Conservation (phyloP, 2,113 vertebrate species). For the Myotis lucifugus region DNA sequence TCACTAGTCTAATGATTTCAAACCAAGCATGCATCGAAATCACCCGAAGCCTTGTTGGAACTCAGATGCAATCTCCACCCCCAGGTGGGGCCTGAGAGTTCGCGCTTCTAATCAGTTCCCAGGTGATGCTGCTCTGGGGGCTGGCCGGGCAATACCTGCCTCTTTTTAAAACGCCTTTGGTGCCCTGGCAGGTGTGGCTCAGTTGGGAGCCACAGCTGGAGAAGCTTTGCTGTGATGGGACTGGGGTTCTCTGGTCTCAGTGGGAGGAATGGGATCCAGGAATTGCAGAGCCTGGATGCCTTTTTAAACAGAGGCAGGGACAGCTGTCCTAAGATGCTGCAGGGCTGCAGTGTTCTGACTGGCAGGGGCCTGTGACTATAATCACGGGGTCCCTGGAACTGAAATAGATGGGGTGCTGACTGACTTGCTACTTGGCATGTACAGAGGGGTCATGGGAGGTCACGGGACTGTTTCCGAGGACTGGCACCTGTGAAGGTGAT, state of each 20-base stretch:
- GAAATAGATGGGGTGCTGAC: not conserved
- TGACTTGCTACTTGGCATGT: not conserved
- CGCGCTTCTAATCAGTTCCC: not conserved
- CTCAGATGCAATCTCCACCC: too few relatives aligned
- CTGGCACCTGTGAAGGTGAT: not conserved
- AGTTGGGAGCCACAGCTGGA: not conserved
- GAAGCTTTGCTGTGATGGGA: not conserved
- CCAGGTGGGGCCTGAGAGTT: not conserved
- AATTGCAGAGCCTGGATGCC: not conserved
- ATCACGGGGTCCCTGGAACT: not conserved
- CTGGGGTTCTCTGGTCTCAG: not conserved
- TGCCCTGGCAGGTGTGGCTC: too few relatives aligned
- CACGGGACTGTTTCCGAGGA: not conserved
- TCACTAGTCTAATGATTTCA: not conserved
- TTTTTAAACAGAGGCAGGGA: not conserved
- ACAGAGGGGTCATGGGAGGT: not conserved
- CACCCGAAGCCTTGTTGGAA: not conserved
- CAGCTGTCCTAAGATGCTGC: not conserved
- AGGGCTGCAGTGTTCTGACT: not conserved
- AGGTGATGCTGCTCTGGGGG: not conserved
- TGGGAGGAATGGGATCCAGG: not conserved
- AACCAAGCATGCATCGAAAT: not conserved
- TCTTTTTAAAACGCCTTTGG: too few relatives aligned
- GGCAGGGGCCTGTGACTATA: not conserved
- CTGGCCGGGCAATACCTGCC: too few relatives aligned